These are phyloP conservation scores for Rhynchotus rufescens DNA, from an alignment of 2,797 vertebrate genomes.

Conservation along the genomic window DNA sequence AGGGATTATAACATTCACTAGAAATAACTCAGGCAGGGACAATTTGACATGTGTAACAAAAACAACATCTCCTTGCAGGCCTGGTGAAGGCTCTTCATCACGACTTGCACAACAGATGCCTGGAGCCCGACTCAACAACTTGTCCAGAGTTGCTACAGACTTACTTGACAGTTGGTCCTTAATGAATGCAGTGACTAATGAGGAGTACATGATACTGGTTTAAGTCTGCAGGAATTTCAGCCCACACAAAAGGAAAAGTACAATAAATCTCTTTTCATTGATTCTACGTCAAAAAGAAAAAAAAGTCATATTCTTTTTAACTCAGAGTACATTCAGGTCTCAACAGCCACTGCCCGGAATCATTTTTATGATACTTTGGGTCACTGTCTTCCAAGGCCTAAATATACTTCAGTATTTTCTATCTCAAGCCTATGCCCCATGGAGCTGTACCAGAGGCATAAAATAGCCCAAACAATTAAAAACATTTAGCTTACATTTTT, in stretches of 20 bases:
- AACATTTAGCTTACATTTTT: not conserved
- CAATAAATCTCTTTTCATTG: not conserved
- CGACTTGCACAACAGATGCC: not conserved
- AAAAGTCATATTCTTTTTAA: not conserved
- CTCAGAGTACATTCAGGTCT: not conserved
- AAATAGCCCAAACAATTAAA: not conserved
- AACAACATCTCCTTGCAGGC: not conserved
- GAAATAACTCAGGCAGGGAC: constrained; percentile 14
- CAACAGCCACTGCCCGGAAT: not conserved
- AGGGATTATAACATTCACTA: constrained; percentile 8
- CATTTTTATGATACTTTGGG: not conserved
- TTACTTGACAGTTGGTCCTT: not conserved
- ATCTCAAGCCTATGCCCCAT: not conserved
- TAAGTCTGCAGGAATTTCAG: not conserved
- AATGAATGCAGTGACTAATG: not conserved
- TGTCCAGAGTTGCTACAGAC: not conserved
- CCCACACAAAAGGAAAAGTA: not conserved
- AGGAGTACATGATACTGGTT: not conserved
- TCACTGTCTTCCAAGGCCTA: not conserved
- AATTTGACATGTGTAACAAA: not conserved
- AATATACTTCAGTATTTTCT: not conserved
- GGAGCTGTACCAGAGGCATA: not conserved
- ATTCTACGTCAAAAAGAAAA: not conserved
- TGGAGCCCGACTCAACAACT: not conserved
- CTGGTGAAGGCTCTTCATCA: not conserved